A percentile compares a stretch with the other conserved stretches of the same genome.
Conservation (phyloP, 2,113 vertebrate genomes). For the Microtus ochrogaster region DNA sequence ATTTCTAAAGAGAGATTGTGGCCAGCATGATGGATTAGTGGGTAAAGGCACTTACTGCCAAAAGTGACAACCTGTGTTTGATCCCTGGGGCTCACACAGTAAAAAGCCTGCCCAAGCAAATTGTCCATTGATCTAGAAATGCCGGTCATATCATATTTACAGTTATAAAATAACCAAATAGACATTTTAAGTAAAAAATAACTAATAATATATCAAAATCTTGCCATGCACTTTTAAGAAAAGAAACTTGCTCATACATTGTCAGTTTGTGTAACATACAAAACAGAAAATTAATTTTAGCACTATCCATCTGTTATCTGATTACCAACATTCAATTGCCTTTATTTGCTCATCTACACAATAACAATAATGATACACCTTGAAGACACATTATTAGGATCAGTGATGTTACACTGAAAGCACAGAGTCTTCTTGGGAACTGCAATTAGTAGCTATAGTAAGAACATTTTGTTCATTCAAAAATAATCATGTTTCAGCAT, state of each 20-base stretch:
- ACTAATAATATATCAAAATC: neutral
- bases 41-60: neutral
- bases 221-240: neutral
- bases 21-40: neutral
- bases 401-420: neutral
- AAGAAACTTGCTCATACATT: neutral
- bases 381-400: neutral
- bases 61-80: too few relatives aligned
- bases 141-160: too few relatives aligned
- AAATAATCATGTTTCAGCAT: neutral
- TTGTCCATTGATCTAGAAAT: neutral
- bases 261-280: neutral
- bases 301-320: neutral
- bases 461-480: neutral
- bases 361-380: neutral
- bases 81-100: neutral
- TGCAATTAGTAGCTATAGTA: neutral
- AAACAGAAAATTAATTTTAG: neutral
- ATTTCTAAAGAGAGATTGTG: neutral
- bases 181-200: neutral
- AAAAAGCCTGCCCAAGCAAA: neutral
- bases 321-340: neutral
- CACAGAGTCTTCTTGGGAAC: neutral
- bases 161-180: neutral
- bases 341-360: neutral